phyloP scores from a whole-genome alignment of 1,140 invertebrate species.

The Lordiphosa collinella region DNA sequence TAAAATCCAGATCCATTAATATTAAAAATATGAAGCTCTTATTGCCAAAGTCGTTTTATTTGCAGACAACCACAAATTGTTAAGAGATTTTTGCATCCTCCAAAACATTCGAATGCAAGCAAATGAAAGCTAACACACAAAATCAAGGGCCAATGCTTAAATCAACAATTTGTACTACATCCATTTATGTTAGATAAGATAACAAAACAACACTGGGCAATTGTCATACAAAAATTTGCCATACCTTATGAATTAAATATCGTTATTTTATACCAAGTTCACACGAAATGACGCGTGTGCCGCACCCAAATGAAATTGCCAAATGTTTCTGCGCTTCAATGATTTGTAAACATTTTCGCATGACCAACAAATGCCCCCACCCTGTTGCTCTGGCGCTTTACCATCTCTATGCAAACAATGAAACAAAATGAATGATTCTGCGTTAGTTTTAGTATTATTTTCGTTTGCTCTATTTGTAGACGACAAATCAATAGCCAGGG shows the following conservation, averaged over 20 bases:
- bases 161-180: too few relatives aligned
- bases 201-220: too few relatives aligned
- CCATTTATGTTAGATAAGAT: too few relatives aligned
- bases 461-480: conserved; percentile 21
- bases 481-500: conserved; percentile 34
- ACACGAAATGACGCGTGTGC: conserved; percentile 27
- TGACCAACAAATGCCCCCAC: conserved; percentile 11
- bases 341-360: conserved; percentile 50
- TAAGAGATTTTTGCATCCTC: too few relatives aligned
- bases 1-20: too few relatives aligned
- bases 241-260: neutral
- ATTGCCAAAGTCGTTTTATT: too few relatives aligned
- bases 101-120: too few relatives aligned
- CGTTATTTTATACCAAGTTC: conserved; percentile 31
- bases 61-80: too few relatives aligned
- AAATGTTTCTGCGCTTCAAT: conserved; percentile 25
- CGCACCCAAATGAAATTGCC: conserved; percentile 32
- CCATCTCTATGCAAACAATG: neutral
- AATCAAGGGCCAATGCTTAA: too few relatives aligned
- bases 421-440: conserved; percentile 15
- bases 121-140: too few relatives aligned
- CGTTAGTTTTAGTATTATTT: conserved; percentile 19
- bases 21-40: too few relatives aligned
- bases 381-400: neutral
- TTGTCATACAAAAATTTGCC: neutral